Base-by-base conservation (phyloP, 2,113 vertebrate species). In the Crotalus tigris region DNA sequence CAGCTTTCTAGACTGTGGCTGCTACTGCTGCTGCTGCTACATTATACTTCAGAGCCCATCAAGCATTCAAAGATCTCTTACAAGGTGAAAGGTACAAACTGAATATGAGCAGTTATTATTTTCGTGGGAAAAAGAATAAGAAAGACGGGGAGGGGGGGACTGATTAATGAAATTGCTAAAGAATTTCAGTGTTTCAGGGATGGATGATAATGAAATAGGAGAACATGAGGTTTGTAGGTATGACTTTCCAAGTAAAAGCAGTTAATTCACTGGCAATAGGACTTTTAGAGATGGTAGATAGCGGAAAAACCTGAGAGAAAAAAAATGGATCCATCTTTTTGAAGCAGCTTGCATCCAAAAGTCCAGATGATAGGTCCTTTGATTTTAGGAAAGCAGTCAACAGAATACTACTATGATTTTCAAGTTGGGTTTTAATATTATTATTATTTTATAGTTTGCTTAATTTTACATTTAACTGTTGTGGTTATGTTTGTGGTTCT, bases 41-140 rank as follows among this genome's bases (percentile, higher is more conserved):
- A 57, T 90, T 94, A 90, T 75, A 29, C 88, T 90, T 90, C 57
- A 90, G 19, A 69, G 51, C 57, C 55, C 26, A 55, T 58, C 59
- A 94, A 90, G 29, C 91, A 90, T 87, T 90, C 59, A 59, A 75
- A 59, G 59, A 51, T 39, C 17, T 33, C 64, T 92, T 90, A 51
- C 89, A 81, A 93, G 91, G 92, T 61, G 29, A 51, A 46, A 53
- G 39, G 29, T 93, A 9, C 87, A n/a, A 49, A 3, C 2, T 1
- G 55, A 13, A 12, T 91, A 55, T 29, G 17, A 19, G 85, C 10
- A 7, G 19, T 8, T 58, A 44, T 23, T 33, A 6, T 46, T 85
- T 29, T 46, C 57, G n/a, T 46, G 29, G 23, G 11, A 1, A 54
- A 29, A 61, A 91, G 86, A 29, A n/a, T 26, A 24, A 57, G 46